Base-by-base conservation (phyloP, 2,888 invertebrate genomes). In the Acanthosoma haemorrhoidale region DNA sequence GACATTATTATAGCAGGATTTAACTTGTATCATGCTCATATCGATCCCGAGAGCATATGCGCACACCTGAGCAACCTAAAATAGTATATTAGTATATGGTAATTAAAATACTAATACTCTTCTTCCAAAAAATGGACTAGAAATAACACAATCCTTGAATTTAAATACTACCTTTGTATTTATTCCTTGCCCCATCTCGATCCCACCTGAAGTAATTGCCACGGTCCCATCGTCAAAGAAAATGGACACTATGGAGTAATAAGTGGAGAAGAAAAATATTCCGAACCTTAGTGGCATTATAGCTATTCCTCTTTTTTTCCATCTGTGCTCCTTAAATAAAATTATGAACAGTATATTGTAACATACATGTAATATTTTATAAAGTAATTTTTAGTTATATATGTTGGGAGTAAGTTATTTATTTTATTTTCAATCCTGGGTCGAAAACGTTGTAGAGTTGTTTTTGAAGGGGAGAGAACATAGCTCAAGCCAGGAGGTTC, bases 131-230 rank as follows among this genome's bases (percentile, higher is more conserved):
- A n/a, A n/a, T n/a, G n/a, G n/a, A n/a, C n/a, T n/a, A 4, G 1
- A 38, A 1, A 38, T 38, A 38, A 3, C 11, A n/a, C 11, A 11
- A 38, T 38, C 38, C 13, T n/a, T 11, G 13, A 38, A 6, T 1
- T n/a, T 43, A 21, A 13, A 43, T 21, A 4, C 1, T 66, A 72
- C 84, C 83, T 91, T 92, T 0, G 91, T 91, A 74, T 92, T 88
- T 51, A 91, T 83, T 8, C 92, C 93, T 81, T 94, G 94, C 0
- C 94, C 94, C 77, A 88, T 85, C 81, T 91, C 90, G 31, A 88
- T 82, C 1, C 89, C 90, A n/a, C 88, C 88, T 75, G 91, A 90
- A 1, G 85, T 81, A 6, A 93, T 80, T 0, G 86, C 83, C 1
- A 94, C 88, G 0, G 87, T 85, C 1, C 87, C 91, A 78, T 91